Evolutionary conservation across 2,888 invertebrate species (phyloP).

Genomic region (Priocnemis perturbator): DNA sequence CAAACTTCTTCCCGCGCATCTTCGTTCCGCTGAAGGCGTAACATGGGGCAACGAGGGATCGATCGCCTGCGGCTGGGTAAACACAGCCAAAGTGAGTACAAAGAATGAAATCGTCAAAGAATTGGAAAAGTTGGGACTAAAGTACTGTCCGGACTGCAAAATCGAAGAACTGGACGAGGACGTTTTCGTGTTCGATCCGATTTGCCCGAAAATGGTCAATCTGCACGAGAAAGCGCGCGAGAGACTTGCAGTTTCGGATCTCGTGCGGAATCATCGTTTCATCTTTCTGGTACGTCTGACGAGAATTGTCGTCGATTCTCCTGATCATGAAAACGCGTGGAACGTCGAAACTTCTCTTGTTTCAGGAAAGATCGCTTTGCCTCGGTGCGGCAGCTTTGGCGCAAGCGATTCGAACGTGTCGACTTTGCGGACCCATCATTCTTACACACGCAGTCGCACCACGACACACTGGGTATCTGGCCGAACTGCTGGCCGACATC

Average conservation of each 20-base stretch:
- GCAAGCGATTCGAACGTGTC: constrained; percentile 80
- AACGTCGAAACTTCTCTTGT: neutral
- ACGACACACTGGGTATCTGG: constrained; percentile 86
- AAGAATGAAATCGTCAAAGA: constrained; percentile 76
- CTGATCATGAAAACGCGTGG: neutral
- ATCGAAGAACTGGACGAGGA: constrained; percentile 63
- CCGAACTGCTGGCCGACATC: constrained; percentile 80
- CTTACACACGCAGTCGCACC: constrained; percentile 89
- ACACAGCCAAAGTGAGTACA: constrained; percentile 81
- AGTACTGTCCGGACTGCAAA: constrained; percentile 73
- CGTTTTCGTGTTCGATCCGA: constrained; percentile 78
- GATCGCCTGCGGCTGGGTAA: constrained; percentile 87
- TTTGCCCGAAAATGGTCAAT: constrained; percentile 80
- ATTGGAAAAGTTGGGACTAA: constrained; percentile 75
- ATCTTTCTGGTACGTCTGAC: constrained; percentile 78
- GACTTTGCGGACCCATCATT: constrained; percentile 84
- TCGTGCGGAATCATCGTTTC: constrained; percentile 78
- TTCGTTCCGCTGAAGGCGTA: constrained; percentile 82
- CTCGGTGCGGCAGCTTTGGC: constrained; percentile 87
- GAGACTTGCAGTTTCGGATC: constrained; percentile 77
- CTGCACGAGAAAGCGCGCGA: constrained; percentile 78
- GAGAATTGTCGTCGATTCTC: neutral
- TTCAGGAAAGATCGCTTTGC: constrained; percentile 87
- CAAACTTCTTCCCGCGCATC: constrained; percentile 83
- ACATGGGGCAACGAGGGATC: constrained; percentile 77